phyloP scores from a whole-genome alignment of 2,888 invertebrate species.

The Eugnorisma glareosa region DNA sequence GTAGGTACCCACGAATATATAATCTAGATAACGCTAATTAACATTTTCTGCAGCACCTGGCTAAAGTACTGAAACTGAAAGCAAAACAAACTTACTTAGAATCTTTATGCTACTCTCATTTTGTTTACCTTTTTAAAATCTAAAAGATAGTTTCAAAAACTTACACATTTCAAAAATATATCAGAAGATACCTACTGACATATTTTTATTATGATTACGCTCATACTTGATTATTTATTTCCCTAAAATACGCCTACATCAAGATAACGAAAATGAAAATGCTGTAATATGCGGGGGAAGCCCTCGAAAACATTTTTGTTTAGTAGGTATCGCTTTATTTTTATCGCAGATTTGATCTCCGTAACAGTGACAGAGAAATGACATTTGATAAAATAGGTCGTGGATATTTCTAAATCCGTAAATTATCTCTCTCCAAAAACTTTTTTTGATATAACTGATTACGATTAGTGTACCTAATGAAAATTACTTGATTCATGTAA shows the following conservation, averaged over 20 bases:
- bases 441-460: neutral
- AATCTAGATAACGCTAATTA: conserved; percentile 34
- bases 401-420: neutral
- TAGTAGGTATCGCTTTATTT: conserved; percentile 15
- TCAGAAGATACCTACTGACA: neutral
- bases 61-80: conserved; percentile 16
- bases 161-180: neutral
- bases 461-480: neutral
- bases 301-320: conserved; percentile 6
- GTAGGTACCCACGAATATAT: neutral
- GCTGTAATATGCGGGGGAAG: conserved; percentile 15
- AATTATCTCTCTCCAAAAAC: neutral
- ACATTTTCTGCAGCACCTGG: conserved; percentile 15
- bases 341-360: conserved; percentile 29
- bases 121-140: neutral
- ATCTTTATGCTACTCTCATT: neutral
- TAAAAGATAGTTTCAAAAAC: neutral
- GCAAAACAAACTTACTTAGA: conserved; percentile 10
- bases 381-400: conserved; percentile 23
- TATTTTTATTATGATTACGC: neutral
- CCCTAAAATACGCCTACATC: neutral
- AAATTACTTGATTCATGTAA: neutral
- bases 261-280: conserved; percentile 20
- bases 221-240: neutral
- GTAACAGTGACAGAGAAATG: conserved; percentile 32